These are phyloP conservation scores for Lutjanus campechanus DNA, from an alignment of 2,797 vertebrate genomes.

Conservation along the genomic window DNA sequence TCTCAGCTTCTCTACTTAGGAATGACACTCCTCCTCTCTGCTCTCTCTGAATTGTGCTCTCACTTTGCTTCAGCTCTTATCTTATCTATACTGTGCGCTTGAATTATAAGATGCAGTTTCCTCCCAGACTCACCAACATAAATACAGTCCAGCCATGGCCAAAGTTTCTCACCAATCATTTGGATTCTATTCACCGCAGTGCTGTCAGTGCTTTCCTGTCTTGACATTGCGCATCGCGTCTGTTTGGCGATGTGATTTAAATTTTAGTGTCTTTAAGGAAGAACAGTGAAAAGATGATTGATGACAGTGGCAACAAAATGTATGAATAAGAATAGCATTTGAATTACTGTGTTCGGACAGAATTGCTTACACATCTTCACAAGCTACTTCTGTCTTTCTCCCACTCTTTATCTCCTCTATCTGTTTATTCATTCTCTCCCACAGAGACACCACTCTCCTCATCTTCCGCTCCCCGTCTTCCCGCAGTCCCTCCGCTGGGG, in stretches of 20 bases:
- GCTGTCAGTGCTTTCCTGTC: slow-evolving; percentile 25
- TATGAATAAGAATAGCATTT: slow-evolving; percentile 55
- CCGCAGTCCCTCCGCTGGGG: slow-evolving; percentile 67
- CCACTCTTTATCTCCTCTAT: slow-evolving; percentile 48
- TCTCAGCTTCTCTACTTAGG: slow-evolving; percentile 33
- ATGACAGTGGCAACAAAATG: slow-evolving; percentile 46
- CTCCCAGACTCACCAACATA: slow-evolving; percentile 31
- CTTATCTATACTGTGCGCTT: slow-evolving; percentile 42
- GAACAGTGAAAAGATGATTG: slow-evolving; percentile 50
- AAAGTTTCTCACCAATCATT: slow-evolving; percentile 51
- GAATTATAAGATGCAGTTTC: slow-evolving; percentile 54
- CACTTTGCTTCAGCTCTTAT: slow-evolving; percentile 52
- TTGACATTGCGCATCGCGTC: slow-evolving; percentile 14
- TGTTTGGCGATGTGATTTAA: slow-evolving; percentile 28
- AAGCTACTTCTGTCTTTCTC: slow-evolving; percentile 12
- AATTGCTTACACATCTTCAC: slow-evolving; percentile 30
- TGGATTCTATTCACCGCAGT: slow-evolving; percentile 33
- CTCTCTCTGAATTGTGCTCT: slow-evolving; percentile 25
- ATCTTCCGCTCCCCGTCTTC: slow-evolving; percentile 69
- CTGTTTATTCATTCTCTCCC: slow-evolving; percentile 70
- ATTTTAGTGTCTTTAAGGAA: slow-evolving; percentile 30
- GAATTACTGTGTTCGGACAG: slow-evolving; percentile 36
- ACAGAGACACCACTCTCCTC: slow-evolving; percentile 62
- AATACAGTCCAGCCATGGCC: slow-evolving; percentile 9
- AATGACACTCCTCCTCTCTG: slow-evolving; percentile 29